Evolutionary conservation across 1,140 invertebrate species (phyloP).

Genomic region (Drosophila arizonae): DNA sequence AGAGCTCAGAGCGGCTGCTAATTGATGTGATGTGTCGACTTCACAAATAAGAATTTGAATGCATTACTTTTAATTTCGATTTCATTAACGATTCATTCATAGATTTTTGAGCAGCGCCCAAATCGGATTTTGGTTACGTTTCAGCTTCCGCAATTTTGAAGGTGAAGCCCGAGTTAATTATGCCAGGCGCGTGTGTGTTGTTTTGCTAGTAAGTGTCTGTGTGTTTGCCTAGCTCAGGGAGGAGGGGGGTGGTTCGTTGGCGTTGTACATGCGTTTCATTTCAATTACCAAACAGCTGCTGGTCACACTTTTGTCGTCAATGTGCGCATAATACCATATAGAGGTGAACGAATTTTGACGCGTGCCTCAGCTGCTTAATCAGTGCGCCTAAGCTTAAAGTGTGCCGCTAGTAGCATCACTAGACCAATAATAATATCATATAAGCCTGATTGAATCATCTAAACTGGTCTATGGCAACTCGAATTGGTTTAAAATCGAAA

Average conservation of each 20-base stretch:
- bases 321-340: not conserved
- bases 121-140: conserved; percentile 30
- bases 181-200: conserved; percentile 59
- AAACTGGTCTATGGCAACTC: no score
- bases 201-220: not conserved
- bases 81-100: conserved; percentile 66
- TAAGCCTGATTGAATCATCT: not conserved
- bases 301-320: conserved; percentile 17
- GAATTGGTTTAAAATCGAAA: not conserved
- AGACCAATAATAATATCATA: no score
- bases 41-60: not conserved
- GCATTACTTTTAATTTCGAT: conserved; percentile 28
- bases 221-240: conserved; percentile 14
- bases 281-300: conserved; percentile 24
- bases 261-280: conserved; percentile 23
- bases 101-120: conserved; percentile 50
- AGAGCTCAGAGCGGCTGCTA: not conserved
- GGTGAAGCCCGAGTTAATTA: conserved; percentile 51
- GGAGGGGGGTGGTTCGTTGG: not conserved
- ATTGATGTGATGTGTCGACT: conserved; percentile 14
- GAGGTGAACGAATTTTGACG: conserved; percentile 29
- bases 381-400: not conserved
- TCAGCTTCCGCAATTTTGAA: conserved; percentile 67
- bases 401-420: not conserved
- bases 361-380: conserved; percentile 18